phyloP scores from a whole-genome alignment of 2,888 invertebrate species.

The Phoenoteleia sp. region DNA sequence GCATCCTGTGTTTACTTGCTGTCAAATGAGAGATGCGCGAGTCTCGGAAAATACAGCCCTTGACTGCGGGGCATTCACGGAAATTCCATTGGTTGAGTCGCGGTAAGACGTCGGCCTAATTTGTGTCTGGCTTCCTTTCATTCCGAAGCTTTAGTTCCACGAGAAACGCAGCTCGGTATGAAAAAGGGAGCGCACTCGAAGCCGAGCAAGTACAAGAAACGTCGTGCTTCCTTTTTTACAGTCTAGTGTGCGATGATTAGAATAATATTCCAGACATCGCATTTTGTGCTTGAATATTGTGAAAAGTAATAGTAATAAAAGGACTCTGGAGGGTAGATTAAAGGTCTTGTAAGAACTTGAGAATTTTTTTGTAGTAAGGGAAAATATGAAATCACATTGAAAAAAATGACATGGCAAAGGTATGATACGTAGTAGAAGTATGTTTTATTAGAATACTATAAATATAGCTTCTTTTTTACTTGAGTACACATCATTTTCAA shows the following conservation, averaged over 20 bases:
- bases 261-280: background rate
- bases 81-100: slow-evolving; percentile 74
- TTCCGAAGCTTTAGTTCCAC: slow-evolving; percentile 65
- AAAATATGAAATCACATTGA: no score
- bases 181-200: slow-evolving; percentile 75
- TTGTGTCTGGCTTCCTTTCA: slow-evolving; percentile 82
- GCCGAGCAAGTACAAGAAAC: slow-evolving; percentile 79
- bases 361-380: no score
- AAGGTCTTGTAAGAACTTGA: no score
- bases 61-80: slow-evolving; percentile 70
- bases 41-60: slow-evolving; percentile 28
- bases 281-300: no score
- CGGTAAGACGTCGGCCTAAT: slow-evolving; percentile 79
- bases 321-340: no score
- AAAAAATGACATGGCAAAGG: no score
- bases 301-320: no score
- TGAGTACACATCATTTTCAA: no score
- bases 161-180: slow-evolving; percentile 26
- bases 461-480: no score
- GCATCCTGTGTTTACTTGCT: slow-evolving; percentile 17
- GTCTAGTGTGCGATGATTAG: background rate
- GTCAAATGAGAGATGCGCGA: slow-evolving; percentile 38
- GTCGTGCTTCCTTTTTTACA: slow-evolving; percentile 64
- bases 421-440: no score
- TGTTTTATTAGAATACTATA: no score